phyloP scores from a whole-genome alignment of 2,113 vertebrate species.

The Rhineura floridana region DNA sequence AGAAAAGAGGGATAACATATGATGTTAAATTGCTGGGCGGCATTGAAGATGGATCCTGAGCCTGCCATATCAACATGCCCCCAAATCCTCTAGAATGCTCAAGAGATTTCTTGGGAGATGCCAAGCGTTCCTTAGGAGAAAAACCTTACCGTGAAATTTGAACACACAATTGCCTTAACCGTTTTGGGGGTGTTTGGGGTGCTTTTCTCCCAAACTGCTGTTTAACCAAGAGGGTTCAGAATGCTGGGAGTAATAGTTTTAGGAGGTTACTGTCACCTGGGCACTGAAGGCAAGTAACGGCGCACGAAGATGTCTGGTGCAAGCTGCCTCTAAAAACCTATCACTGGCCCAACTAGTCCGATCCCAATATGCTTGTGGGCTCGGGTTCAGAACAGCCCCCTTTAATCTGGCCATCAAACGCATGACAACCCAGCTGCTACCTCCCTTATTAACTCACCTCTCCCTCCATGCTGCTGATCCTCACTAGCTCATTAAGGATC shows the following conservation, averaged over 20 bases:
- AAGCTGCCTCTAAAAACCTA: background rate
- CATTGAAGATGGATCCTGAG: too few relatives aligned
- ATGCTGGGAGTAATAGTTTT: background rate
- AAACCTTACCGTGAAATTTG: too few relatives aligned
- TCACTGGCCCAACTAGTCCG: background rate
- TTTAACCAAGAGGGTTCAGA: background rate
- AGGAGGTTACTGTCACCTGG: background rate
- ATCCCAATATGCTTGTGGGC: background rate
- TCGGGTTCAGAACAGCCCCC: background rate
- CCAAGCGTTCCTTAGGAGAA: too few relatives aligned
- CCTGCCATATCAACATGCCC: too few relatives aligned
- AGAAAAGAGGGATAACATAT: too few relatives aligned
- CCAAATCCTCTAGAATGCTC: too few relatives aligned
- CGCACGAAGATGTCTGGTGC: background rate
- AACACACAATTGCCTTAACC: background rate
- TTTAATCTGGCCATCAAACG: too few relatives aligned
- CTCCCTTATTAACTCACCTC: constrained; percentile 82
- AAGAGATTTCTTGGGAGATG: too few relatives aligned
- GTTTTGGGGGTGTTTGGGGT: background rate
- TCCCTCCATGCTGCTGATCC: constrained; percentile 99
- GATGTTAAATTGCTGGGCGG: too few relatives aligned
- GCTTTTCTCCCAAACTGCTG: background rate
- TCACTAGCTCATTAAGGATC: constrained; percentile 96
- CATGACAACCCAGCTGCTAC: accelerated
- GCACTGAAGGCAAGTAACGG: background rate